These are phyloP conservation scores for Tipula lateralis DNA, from an alignment of 2,888 invertebrate species.

Conservation along the genomic window DNA sequence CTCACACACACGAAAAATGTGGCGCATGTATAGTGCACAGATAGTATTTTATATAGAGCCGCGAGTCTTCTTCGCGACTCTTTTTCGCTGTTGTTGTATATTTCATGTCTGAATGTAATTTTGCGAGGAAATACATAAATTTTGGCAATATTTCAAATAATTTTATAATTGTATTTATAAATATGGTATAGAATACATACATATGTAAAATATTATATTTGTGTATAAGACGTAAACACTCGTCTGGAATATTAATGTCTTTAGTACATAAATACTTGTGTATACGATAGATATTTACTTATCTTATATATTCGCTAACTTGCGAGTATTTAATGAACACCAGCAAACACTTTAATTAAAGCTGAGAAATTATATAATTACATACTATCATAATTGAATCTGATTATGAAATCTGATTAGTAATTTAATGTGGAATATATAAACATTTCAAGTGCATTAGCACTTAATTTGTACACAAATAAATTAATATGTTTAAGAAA, in stretches of 20 bases:
- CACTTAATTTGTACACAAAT: neutral
- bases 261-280: neutral
- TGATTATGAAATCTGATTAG: conserved; percentile 7
- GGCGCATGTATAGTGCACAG: neutral
- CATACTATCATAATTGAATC: neutral
- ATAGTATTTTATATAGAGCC: neutral
- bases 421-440: neutral
- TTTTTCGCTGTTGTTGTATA: neutral
- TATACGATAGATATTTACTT: neutral
- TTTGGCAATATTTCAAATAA: conserved; percentile 11
- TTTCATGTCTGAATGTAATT: conserved; percentile 12
- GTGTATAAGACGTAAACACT: neutral
- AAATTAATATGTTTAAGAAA: neutral
- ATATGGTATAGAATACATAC: neutral
- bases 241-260: neutral
- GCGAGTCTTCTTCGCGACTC: neutral
- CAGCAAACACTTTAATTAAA: neutral
- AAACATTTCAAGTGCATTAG: neutral
- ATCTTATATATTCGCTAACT: neutral
- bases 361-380: neutral
- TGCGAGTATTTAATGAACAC: neutral
- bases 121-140: conserved; percentile 24
- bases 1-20: neutral
- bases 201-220: neutral
- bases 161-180: neutral